These are phyloP conservation scores for Ridgeia piscesae DNA, from an alignment of 1,140 invertebrate genomes.

Conservation along the genomic window DNA sequence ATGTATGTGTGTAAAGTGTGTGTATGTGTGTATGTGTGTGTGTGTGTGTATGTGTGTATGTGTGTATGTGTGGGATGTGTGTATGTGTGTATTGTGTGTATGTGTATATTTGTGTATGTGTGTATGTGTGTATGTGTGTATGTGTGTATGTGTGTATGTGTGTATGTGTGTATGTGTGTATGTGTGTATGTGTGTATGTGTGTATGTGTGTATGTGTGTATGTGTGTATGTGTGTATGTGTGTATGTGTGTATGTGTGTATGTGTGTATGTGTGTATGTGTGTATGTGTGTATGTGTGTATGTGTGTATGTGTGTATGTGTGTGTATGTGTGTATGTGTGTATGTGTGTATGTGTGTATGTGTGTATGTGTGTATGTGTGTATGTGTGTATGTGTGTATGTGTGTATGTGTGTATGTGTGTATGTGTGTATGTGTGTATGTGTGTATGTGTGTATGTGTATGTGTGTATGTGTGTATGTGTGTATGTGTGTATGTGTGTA, in stretches of 20 bases:
- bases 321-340: too few relatives aligned
- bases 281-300: not conserved
- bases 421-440: not conserved
- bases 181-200: slow-evolving; percentile 3
- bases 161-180: not conserved
- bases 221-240: not conserved
- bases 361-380: slow-evolving; percentile 5
- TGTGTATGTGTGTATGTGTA: not conserved
- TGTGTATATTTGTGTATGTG: slow-evolving; percentile 1
- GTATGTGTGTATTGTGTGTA: not conserved
- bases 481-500: too few relatives aligned
- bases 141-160: too few relatives aligned
- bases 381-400: not conserved
- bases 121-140: slow-evolving; percentile 2
- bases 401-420: not conserved
- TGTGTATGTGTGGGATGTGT: too few relatives aligned
- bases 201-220: slow-evolving; percentile 4
- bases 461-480: not conserved
- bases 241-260: not conserved
- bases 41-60: too few relatives aligned
- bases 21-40: too few relatives aligned
- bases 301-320: not conserved
- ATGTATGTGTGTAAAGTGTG: not conserved
- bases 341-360: slow-evolving; percentile 9
- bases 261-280: not conserved